Conservation (phyloP, 2,888 invertebrate genomes). For the Drosophila nigricruria region DNA sequence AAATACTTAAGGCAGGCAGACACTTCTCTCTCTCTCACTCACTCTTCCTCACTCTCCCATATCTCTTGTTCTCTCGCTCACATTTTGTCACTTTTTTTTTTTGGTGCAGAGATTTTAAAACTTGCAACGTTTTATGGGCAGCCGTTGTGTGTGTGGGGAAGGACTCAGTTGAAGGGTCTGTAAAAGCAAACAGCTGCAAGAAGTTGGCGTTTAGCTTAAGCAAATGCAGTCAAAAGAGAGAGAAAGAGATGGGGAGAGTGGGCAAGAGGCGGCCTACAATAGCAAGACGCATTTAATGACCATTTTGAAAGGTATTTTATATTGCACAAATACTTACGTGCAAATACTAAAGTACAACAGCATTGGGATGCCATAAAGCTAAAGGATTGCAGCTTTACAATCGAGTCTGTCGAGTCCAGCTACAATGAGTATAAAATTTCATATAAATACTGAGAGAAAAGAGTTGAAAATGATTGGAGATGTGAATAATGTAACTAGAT, state of each 20-base stretch:
- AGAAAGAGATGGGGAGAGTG: not conserved
- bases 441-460: not conserved
- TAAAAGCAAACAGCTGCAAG: slow-evolving; percentile 75
- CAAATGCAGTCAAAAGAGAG: slow-evolving; percentile 58
- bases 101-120: slow-evolving; percentile 71
- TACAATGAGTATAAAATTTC: not conserved
- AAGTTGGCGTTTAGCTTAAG: slow-evolving; percentile 69
- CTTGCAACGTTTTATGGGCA: slow-evolving; percentile 64
- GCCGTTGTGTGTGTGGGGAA: not conserved
- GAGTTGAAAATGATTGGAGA: not conserved
- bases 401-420: not conserved
- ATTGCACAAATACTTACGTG: not conserved
- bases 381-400: not conserved
- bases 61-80: not conserved
- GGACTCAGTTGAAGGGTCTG: slow-evolving; percentile 1
- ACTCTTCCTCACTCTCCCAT: not conserved
- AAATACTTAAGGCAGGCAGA: slow-evolving; percentile 70
- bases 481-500: too few relatives aligned
- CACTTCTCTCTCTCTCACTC: not conserved
- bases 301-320: slow-evolving; percentile 34
- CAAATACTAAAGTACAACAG: not conserved
- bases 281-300: slow-evolving; percentile 38
- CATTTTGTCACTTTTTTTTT: slow-evolving; percentile 53
- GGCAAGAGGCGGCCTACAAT: not conserved
- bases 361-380: not conserved